phyloP scores from a whole-genome alignment of 2,113 vertebrate genomes.

The Bettongia penicillata region DNA sequence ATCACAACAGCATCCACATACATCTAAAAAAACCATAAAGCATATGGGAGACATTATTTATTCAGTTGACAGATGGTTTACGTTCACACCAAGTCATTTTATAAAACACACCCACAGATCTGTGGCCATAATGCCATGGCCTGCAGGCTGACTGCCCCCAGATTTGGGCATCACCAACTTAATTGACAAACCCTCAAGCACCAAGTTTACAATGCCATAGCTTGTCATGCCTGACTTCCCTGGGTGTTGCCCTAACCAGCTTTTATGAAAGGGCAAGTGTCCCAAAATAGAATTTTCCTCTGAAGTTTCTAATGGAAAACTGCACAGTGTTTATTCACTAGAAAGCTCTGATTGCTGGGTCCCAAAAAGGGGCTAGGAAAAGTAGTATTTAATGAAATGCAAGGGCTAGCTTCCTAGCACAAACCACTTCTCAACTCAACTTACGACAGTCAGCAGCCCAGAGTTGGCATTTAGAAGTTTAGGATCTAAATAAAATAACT shows the following conservation, averaged over 20 bases:
- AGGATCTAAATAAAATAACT: neutral
- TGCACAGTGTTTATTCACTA: neutral
- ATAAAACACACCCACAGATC: neutral
- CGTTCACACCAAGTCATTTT: neutral
- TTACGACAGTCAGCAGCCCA: neutral
- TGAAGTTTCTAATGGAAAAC: neutral
- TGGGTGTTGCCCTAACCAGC: neutral
- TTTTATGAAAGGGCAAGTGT: neutral
- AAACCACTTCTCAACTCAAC: neutral
- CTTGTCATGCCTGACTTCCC: neutral
- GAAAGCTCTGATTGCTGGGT: neutral
- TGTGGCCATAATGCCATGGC: neutral
- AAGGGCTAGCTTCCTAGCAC: neutral
- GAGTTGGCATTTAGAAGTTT: neutral
- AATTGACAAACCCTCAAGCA: neutral
- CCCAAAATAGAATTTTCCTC: neutral
- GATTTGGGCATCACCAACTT: neutral
- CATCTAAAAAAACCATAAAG: neutral
- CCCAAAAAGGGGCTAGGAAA: neutral
- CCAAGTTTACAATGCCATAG: neutral
- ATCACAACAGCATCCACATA: neutral
- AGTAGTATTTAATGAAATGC: neutral
- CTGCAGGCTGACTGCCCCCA: neutral
- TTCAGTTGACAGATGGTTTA: neutral
- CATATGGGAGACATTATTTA: neutral